Evolutionary conservation across 2,888 invertebrate genomes (phyloP).

Genomic region (Xestoiulus laeticollis): DNA sequence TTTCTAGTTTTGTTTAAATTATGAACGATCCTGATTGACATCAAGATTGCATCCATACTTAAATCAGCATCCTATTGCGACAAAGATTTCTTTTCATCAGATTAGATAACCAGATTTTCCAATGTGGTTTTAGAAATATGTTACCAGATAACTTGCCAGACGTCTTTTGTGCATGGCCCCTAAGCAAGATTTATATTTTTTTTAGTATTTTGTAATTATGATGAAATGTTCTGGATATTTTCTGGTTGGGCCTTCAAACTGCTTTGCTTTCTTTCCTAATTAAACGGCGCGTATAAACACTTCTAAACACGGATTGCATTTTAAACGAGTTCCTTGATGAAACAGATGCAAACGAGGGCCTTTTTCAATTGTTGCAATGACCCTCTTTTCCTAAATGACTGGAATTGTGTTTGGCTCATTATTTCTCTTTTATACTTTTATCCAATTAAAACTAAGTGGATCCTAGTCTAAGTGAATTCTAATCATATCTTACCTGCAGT

Average conservation of each 20-base stretch:
- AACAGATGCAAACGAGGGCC: not conserved
- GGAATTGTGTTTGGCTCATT: not conserved
- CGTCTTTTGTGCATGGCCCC: too few species aligned
- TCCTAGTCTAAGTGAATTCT: conserved; percentile 9
- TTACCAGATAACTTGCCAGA: too few species aligned
- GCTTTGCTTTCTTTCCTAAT: not conserved
- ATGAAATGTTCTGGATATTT: too few species aligned
- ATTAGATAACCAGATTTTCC: too few species aligned
- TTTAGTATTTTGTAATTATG: too few species aligned
- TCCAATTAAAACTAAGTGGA: conserved; percentile 9
- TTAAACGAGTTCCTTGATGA: conserved; percentile 9
- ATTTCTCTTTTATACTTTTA: not conserved
- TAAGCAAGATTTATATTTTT: too few species aligned
- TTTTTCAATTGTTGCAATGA: not conserved
- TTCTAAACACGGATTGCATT: not conserved
- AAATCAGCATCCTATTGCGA: too few species aligned
- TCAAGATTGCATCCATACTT: too few species aligned
- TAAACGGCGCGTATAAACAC: not conserved
- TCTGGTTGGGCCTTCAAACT: not conserved
- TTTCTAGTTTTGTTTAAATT: too few species aligned
- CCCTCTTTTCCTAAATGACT: not conserved
- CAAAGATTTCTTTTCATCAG: too few species aligned
- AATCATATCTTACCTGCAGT: conserved; percentile 78
- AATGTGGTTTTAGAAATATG: too few species aligned
- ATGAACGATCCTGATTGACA: too few species aligned